phyloP scores from a whole-genome alignment of 2,797 vertebrate species.

The Staurois parvus region DNA sequence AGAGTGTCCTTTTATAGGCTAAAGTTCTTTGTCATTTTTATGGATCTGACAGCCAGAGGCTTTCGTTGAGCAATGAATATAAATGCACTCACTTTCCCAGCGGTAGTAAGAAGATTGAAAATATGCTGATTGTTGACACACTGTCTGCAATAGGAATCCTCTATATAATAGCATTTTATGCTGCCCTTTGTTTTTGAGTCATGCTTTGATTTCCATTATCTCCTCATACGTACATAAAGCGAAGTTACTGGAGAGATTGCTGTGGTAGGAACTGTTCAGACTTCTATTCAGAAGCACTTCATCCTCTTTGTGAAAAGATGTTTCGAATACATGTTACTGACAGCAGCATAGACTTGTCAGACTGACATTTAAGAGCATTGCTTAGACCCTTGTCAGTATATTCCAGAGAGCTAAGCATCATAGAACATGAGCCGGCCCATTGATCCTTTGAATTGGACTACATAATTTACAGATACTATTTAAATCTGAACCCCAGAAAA shows the following conservation, averaged over 20 bases:
- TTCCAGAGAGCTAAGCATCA: too few relatives aligned
- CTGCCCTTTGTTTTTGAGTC: background rate
- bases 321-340: too few relatives aligned
- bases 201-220: conserved; percentile 33
- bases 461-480: too few relatives aligned
- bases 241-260: background rate
- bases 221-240: conserved; percentile 18
- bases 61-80: conserved; percentile 45
- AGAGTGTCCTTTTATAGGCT: background rate
- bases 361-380: too few relatives aligned
- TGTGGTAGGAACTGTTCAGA: background rate
- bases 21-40: conserved; percentile 13
- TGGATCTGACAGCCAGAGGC: conserved; percentile 42
- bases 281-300: background rate
- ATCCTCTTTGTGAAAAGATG: background rate
- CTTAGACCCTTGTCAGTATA: too few relatives aligned
- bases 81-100: conserved; percentile 18
- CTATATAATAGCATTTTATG: conserved; percentile 36
- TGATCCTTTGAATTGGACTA: too few relatives aligned
- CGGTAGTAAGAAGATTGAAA: conserved; percentile 34
- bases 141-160: conserved; percentile 9
- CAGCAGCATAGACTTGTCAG: too few relatives aligned
- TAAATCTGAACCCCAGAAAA: too few relatives aligned
- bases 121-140: conserved; percentile 37
- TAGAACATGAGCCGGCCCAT: too few relatives aligned